phyloP scores from a whole-genome alignment of 2,888 invertebrate species.

The Slavum lentiscoides region DNA sequence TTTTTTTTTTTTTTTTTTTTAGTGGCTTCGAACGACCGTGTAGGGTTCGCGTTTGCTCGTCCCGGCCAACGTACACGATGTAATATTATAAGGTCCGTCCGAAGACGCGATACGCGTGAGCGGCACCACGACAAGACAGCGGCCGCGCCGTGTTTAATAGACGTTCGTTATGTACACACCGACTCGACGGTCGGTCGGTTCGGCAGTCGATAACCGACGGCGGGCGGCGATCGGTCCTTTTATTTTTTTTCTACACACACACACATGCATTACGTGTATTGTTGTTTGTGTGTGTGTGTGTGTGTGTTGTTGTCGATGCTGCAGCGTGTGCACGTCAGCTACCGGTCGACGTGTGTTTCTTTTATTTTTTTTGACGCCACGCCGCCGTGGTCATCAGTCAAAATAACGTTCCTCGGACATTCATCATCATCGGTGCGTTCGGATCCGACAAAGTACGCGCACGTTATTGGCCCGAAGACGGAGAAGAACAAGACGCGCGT shows the following conservation, averaged over 20 bases:
- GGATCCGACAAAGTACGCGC: not conserved
- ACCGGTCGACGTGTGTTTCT: slow-evolving; percentile 5
- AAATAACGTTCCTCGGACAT: slow-evolving; percentile 2
- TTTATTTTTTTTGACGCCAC: not conserved
- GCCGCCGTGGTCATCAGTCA: slow-evolving; percentile 17
- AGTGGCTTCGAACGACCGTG: not conserved
- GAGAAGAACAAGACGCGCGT: no score
- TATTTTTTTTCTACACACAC: not conserved
- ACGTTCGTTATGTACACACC: slow-evolving; percentile 8
- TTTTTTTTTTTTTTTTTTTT: no score
- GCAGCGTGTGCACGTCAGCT: slow-evolving; percentile 7
- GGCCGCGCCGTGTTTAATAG: not conserved
- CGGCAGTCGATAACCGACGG: slow-evolving; percentile 35
- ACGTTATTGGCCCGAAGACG: not conserved
- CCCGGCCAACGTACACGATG: not conserved
- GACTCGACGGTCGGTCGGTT: not conserved
- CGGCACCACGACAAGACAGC: not conserved
- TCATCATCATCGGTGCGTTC: not conserved
- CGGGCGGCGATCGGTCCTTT: slow-evolving; percentile 22
- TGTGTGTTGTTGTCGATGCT: not conserved
- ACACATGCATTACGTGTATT: not conserved
- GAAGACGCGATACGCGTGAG: not conserved
- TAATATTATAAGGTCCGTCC: no score
- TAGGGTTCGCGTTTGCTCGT: not conserved
- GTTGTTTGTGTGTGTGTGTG: no score